Evolutionary conservation across 2,113 vertebrate species (phyloP).

Genomic region (Tautogolabrus adspersus): DNA sequence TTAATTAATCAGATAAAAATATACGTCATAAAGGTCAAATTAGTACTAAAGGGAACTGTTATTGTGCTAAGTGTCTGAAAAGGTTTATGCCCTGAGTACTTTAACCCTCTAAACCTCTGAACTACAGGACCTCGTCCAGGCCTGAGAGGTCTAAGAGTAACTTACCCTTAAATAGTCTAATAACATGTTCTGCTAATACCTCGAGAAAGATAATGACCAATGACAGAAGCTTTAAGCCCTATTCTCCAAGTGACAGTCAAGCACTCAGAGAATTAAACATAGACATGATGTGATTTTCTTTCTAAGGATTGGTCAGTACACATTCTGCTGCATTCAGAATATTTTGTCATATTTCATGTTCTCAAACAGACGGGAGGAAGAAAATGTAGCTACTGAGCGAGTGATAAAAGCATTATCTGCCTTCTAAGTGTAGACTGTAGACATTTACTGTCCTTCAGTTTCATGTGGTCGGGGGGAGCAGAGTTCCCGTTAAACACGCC

Average conservation of each 20-base stretch:
- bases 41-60: too few species aligned
- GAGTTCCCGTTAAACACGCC: background rate
- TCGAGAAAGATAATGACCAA: slow-evolving; percentile 1
- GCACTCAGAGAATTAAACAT: slow-evolving; percentile 23
- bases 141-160: background rate
- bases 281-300: slow-evolving; percentile 2
- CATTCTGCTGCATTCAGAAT: background rate
- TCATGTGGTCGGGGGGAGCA: background rate
- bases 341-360: background rate
- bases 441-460: slow-evolving; percentile 31
- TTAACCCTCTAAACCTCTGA: slow-evolving; percentile 1
- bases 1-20: too few species aligned
- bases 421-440: background rate
- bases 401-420: slow-evolving; percentile 11
- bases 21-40: too few species aligned
- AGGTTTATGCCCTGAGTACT: too few species aligned
- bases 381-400: background rate
- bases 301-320: background rate
- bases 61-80: too few species aligned
- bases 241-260: background rate
- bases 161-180: background rate
- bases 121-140: background rate
- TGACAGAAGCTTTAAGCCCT: background rate
- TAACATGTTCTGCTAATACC: slow-evolving; percentile 6
- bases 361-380: background rate